phyloP scores from a whole-genome alignment of 2,113 vertebrate species.

The Tachysurus fulvidraco region DNA sequence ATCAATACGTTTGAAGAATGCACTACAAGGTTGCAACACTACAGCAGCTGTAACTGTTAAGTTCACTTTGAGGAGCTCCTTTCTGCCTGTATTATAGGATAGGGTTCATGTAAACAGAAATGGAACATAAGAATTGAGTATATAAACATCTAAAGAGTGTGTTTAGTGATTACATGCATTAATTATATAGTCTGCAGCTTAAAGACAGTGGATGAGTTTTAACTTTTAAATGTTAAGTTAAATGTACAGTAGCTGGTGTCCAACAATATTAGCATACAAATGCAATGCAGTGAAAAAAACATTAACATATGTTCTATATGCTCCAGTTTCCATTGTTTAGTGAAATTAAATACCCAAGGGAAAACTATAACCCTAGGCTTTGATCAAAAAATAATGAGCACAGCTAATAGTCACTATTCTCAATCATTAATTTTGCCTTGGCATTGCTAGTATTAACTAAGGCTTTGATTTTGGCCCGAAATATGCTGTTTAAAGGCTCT shows the following conservation, averaged over 20 bases:
- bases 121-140: constrained; percentile 62
- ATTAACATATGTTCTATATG: background rate
- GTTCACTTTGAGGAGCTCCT: background rate
- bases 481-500: constrained; percentile 14
- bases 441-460: constrained; percentile 35
- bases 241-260: constrained; percentile 48
- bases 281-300: background rate
- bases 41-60: background rate
- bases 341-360: constrained; percentile 18
- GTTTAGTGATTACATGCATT: constrained; percentile 65
- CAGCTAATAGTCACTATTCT: constrained; percentile 13
- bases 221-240: constrained; percentile 42
- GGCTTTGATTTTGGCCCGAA: constrained; percentile 57
- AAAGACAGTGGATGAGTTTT: constrained; percentile 30
- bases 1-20: background rate
- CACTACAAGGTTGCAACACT: background rate
- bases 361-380: background rate
- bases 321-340: background rate
- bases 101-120: constrained; percentile 71
- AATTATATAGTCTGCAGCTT: constrained; percentile 56
- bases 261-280: constrained; percentile 24
- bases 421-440: constrained; percentile 17
- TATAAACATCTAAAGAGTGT: constrained; percentile 48
- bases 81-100: constrained; percentile 62
- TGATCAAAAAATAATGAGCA: constrained; percentile 25